phyloP scores from a whole-genome alignment of 35 echinoderm and acorn worm species.

The Heliocidaris tuberculata region DNA sequence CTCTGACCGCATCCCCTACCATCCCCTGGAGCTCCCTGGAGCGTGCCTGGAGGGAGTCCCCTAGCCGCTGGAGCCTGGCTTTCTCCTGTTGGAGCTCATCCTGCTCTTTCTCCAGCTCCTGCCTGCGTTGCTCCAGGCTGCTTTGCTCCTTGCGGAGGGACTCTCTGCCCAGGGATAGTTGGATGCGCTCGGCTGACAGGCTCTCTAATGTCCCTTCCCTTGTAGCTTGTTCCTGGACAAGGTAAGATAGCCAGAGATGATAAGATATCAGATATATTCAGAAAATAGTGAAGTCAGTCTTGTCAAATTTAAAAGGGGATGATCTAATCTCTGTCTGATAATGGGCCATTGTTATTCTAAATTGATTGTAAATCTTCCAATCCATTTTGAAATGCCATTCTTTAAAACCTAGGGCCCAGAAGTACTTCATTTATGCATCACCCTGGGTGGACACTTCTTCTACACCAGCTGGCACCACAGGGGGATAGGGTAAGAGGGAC shows the following conservation, averaged over 20 bases:
- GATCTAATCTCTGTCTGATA: too few species aligned
- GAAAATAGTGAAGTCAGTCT: not conserved
- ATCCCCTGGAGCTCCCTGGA: slow-evolving; percentile 80
- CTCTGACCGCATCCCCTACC: slow-evolving; percentile 68
- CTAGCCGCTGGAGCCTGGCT: slow-evolving; percentile 71
- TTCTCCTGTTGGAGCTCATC: slow-evolving; percentile 70
- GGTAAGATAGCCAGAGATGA: not conserved
- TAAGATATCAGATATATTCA: not conserved
- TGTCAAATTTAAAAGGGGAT: not conserved
- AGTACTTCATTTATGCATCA: too few species aligned
- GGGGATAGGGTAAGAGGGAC: too few species aligned
- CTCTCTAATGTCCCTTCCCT: slow-evolving; percentile 70
- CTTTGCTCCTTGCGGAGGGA: slow-evolving; percentile 62
- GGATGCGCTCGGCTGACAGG: slow-evolving; percentile 72
- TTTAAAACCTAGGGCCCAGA: too few species aligned
- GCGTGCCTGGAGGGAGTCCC: slow-evolving; percentile 65
- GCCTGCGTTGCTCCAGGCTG: slow-evolving; percentile 54
- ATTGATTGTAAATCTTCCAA: too few species aligned
- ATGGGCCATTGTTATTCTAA: too few species aligned
- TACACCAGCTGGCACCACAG: too few species aligned
- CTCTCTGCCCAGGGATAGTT: slow-evolving; percentile 44
- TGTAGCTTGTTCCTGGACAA: slow-evolving; percentile 72
- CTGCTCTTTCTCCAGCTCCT: slow-evolving; percentile 46
- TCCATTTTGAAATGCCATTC: too few species aligned
- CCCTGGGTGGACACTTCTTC: too few species aligned